phyloP scores from a whole-genome alignment of 2,797 vertebrate species.

The Enteromius mattozi region DNA sequence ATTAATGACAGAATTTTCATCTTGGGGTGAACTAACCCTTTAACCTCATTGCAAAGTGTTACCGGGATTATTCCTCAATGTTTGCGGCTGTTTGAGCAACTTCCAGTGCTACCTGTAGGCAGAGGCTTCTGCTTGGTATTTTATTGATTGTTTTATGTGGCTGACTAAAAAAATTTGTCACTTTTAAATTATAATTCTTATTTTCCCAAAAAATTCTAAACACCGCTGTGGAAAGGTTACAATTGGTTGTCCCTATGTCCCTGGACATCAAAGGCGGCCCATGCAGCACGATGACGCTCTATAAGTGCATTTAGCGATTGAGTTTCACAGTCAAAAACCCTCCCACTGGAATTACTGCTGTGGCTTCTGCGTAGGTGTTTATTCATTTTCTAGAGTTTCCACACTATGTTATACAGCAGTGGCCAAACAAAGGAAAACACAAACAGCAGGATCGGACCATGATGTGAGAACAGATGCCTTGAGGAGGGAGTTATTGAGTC shows the following conservation, averaged over 20 bases:
- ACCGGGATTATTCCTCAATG: conserved; percentile 15
- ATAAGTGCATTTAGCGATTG: conserved; percentile 23
- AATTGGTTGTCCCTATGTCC: conserved; percentile 4
- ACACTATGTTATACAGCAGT: conserved; percentile 22
- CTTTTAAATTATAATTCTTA: conserved; percentile 2
- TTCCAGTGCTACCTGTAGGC: background rate
- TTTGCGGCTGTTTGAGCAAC: background rate
- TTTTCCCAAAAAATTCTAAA: background rate
- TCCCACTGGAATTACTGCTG: conserved; percentile 38
- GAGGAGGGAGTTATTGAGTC: background rate
- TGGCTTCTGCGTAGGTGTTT: conserved; percentile 40
- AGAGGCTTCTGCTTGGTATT: background rate
- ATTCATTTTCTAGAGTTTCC: conserved; percentile 34
- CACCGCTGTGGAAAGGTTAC: background rate
- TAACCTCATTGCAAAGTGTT: background rate
- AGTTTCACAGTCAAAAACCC: conserved; percentile 22
- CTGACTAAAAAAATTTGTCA: background rate
- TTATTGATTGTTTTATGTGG: background rate
- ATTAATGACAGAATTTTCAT: background rate
- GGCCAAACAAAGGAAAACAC: conserved; percentile 22
- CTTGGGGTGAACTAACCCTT: background rate
- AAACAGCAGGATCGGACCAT: conserved; percentile 7
- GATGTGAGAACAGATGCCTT: background rate
- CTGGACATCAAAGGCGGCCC: background rate
- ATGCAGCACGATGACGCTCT: conserved; percentile 14